Conservation (phyloP, 2,888 invertebrate genomes). For the Drosophila emarginata region DNA sequence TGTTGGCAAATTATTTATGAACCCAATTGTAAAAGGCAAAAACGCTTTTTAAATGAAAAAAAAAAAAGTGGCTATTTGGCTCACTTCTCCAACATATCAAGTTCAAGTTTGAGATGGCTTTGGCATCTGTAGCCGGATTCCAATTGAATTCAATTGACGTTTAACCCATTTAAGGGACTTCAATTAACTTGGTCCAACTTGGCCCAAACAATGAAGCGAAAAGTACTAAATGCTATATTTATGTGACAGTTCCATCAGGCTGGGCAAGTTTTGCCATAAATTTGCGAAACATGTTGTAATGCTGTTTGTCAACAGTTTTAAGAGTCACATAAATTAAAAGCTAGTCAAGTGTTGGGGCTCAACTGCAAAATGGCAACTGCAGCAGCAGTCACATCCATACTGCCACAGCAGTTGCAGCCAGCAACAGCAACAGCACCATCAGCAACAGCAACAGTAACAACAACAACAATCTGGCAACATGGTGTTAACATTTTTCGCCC, state of each 20-base stretch:
- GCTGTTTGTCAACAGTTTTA: constrained; percentile 77
- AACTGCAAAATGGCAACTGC: constrained; percentile 32
- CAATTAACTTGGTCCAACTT: constrained; percentile 32
- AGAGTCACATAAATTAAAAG: constrained; percentile 73
- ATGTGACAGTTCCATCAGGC: constrained; percentile 70
- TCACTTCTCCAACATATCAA: not conserved
- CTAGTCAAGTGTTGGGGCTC: constrained; percentile 69
- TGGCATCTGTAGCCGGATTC: not conserved
- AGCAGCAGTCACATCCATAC: too few relatives aligned
- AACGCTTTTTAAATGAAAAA: not conserved
- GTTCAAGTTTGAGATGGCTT: not conserved
- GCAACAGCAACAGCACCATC: constrained; percentile 8
- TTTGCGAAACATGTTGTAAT: constrained; percentile 75
- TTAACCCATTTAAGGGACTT: constrained; percentile 14
- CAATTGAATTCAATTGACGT: constrained; percentile 6
- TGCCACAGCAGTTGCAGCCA: constrained; percentile 17
- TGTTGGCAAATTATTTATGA: constrained; percentile 38
- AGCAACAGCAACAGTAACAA: constrained; percentile 13
- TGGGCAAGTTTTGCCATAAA: constrained; percentile 70
- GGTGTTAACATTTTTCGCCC: constrained; percentile 75
- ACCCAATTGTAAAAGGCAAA: constrained; percentile 3
- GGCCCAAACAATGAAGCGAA: not conserved
- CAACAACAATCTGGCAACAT: constrained; percentile 56
- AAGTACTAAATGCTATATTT: constrained; percentile 52
- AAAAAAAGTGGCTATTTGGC: not conserved